Evolutionary conservation across 2,888 invertebrate species (phyloP).

Genomic region (Caenorhabditis uteleia): DNA sequence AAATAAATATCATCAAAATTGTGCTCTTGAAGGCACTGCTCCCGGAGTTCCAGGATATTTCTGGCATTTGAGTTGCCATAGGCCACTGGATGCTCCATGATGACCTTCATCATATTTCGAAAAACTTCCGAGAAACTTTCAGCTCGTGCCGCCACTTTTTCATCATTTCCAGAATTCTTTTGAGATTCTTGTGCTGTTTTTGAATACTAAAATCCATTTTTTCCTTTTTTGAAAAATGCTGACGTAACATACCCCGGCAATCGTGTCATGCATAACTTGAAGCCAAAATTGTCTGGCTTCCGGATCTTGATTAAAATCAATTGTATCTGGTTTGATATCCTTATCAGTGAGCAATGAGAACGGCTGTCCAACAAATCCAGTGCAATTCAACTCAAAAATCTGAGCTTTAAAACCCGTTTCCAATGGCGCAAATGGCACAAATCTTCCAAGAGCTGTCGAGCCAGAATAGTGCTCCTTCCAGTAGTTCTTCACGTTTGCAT

Average conservation of each 20-base stretch:
- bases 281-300: conserved; percentile 90
- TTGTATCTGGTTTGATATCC: conserved; percentile 79
- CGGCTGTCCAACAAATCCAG: conserved; percentile 75
- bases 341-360: conserved; percentile 78
- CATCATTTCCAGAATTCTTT: conserved; percentile 76
- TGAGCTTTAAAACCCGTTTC: conserved; percentile 43
- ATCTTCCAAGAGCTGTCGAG: conserved; percentile 75
- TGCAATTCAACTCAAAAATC: conserved; percentile 74
- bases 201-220: conserved; percentile 66
- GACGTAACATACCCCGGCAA: conserved; percentile 70
- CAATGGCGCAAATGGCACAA: conserved; percentile 46
- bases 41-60: conserved; percentile 87
- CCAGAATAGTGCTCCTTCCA: conserved; percentile 80
- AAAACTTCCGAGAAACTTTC: conserved; percentile 84
- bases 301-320: conserved; percentile 84
- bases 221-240: conserved; percentile 74
- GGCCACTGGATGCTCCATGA: conserved; percentile 70
- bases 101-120: conserved; percentile 75
- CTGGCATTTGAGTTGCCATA: conserved; percentile 86
- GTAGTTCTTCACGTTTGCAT: conserved; percentile 71
- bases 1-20: conserved; percentile 87
- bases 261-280: conserved; percentile 83
- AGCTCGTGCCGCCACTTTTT: conserved; percentile 80
- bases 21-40: conserved; percentile 86
- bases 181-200: conserved; percentile 81